Evolutionary conservation across 2,113 vertebrate species (phyloP).

Genomic region (Columba livia): DNA sequence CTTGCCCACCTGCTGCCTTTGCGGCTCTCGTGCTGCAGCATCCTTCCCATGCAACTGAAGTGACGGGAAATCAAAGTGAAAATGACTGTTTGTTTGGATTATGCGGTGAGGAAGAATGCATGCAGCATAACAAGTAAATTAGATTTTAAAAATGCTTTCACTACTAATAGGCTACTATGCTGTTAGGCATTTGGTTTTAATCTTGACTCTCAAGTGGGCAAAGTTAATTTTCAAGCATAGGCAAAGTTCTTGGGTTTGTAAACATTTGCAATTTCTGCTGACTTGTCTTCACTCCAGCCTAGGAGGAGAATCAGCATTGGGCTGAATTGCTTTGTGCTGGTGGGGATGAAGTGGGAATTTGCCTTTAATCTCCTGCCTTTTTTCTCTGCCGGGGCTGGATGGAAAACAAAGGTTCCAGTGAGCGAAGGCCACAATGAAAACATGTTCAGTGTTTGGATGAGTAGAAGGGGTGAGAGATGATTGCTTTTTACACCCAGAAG

Average conservation of each 20-base stretch:
- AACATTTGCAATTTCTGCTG: neutral
- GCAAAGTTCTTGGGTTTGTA: neutral
- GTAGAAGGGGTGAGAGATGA: neutral
- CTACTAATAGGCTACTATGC: neutral
- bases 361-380: neutral
- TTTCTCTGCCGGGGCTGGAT: neutral
- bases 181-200: slow-evolving; percentile 28
- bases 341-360: neutral
- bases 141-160: neutral
- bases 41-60: neutral
- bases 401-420: neutral
- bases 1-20: neutral
- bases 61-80: slow-evolving; percentile 7
- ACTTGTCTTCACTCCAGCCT: neutral
- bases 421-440: neutral
- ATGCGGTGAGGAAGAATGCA: neutral
- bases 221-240: neutral
- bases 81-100: neutral
- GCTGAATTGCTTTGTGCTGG: neutral
- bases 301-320: neutral
- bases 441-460: neutral
- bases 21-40: neutral
- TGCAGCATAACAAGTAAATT: neutral
- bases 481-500: neutral
- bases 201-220: neutral